Base-by-base conservation (phyloP, 2,113 vertebrate genomes). In the Mastomys coucha region DNA sequence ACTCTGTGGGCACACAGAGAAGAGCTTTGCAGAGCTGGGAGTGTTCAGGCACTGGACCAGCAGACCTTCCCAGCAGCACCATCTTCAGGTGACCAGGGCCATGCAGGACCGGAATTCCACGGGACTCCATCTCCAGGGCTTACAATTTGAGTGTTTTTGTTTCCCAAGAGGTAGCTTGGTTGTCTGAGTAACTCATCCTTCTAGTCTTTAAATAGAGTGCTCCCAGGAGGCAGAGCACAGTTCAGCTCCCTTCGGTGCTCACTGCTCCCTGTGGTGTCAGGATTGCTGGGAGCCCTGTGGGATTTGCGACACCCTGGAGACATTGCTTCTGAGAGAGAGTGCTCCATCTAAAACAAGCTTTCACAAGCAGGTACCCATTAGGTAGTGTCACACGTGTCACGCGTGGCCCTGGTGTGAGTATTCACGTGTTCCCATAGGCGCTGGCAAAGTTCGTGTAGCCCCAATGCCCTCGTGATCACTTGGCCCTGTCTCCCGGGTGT, bases 221-320 rank as follows among this genome's bases (percentile, higher is more conserved):
- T 58, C 67, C n/a, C 1, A 0, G 39, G 45, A 7, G 69, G 17
- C 24, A 0, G 53, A 7, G 17, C 28, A 0, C 26, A 0, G 12
- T 88, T 77, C 45, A 13, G 0, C 63, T 39, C 42, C 67, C 53
- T 2, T 60, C n/a, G 10, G 19, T 42, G 56, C 58, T 6, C 45
- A 12, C 77, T 17, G 65, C 76, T 82, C 22, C 28, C 49, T 51
- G 36, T 51, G 67, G 14, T 0, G 0, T 19, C 20, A 33, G 56
- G 92, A 70, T 45, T 28, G 76, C 51, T 26, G 3, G 17, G 56
- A 81, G 58, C 24, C 53, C 5, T 14, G 36, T 65, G 75, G 76
- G 31, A 33, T 14, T 85, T n/a, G 31, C 28, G 31, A 12, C 39
- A 42, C 33, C 60, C 76, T 51, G 51, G 60, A 53, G 70, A 77